phyloP scores from a whole-genome alignment of 2,888 invertebrate genomes.

The Omphaloscelis lunosa region DNA sequence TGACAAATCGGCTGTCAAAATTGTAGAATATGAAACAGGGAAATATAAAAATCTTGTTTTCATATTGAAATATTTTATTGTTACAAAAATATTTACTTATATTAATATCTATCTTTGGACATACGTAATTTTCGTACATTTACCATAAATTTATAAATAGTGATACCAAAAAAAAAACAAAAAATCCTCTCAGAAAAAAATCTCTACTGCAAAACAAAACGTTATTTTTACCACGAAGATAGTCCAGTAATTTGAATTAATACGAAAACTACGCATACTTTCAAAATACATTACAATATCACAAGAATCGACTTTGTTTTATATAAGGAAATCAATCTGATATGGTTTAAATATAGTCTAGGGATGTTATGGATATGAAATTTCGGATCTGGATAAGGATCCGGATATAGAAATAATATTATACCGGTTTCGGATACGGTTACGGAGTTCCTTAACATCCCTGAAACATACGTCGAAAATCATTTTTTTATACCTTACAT shows the following conservation, averaged over 20 bases:
- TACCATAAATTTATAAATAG: neutral
- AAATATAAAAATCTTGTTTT: constrained; percentile 1
- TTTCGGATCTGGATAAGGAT: too few species aligned
- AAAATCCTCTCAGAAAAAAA: neutral
- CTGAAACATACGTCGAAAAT: neutral
- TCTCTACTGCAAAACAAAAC: neutral
- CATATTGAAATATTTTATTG: constrained; percentile 34
- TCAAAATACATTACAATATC: constrained; percentile 38
- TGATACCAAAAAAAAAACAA: neutral
- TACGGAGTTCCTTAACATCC: too few species aligned
- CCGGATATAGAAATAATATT: too few species aligned
- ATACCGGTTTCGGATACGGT: too few species aligned
- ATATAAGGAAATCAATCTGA: constrained; percentile 25
- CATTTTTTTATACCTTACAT: neutral
- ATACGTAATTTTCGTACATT: constrained; percentile 38
- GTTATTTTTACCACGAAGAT: neutral
- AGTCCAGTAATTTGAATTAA: constrained; percentile 6
- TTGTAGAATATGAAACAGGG: neutral
- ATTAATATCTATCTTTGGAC: constrained; percentile 21
- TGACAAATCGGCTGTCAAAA: neutral
- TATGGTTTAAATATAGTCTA: constrained; percentile 22
- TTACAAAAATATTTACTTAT: constrained; percentile 58
- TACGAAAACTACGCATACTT: constrained; percentile 40
- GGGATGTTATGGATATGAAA: too few species aligned
- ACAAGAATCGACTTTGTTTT: constrained; percentile 40